phyloP scores from a whole-genome alignment of 1,140 invertebrate species.

The Phymorhynchus buccinoides region DNA sequence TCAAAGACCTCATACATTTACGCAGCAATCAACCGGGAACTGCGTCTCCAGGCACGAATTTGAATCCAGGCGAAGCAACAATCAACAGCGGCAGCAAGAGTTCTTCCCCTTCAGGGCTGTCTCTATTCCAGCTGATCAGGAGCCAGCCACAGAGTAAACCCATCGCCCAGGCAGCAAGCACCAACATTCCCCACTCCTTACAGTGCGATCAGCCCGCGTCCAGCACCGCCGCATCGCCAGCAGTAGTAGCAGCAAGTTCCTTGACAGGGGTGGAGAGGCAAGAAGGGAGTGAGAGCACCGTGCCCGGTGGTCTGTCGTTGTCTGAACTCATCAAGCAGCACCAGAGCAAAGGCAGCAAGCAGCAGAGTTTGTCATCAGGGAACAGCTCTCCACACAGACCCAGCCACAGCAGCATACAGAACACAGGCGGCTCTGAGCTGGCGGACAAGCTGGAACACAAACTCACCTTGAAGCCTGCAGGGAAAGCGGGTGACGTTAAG shows the following conservation, averaged over 20 bases:
- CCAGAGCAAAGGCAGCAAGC: conserved; percentile 5
- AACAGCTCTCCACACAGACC: neutral
- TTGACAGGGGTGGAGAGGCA: neutral
- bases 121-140: conserved; percentile 21
- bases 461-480: neutral
- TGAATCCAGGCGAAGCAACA: neutral
- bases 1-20: neutral
- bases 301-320: conserved; percentile 35
- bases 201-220: no score
- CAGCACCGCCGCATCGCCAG: no score
- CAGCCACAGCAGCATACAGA: neutral
- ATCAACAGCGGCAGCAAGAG: neutral
- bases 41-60: neutral
- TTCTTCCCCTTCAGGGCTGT: neutral
- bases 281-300: neutral
- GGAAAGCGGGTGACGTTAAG: neutral
- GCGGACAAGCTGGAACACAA: neutral
- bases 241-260: neutral
- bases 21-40: neutral
- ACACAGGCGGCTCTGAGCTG: neutral
- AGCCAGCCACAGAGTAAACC: neutral
- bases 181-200: neutral
- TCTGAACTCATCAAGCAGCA: conserved; percentile 45
- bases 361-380: neutral
- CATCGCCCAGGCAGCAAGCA: neutral